phyloP scores from a whole-genome alignment of 2,797 vertebrate genomes.

The Megalops cyprinoides region DNA sequence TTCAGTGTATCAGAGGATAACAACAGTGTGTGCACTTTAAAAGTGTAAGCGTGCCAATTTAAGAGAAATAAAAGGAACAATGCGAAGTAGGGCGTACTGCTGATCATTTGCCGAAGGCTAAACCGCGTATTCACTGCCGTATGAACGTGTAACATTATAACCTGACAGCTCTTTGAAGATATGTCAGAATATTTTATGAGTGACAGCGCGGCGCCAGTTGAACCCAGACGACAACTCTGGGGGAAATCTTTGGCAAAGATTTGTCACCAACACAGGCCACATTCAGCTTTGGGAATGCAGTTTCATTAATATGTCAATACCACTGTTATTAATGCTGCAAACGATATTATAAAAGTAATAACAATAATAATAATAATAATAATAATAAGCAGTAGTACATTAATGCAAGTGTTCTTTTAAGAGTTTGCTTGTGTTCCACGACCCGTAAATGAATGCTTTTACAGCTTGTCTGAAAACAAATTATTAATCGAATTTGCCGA shows the following conservation, averaged over 20 bases:
- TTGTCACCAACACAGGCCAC: conserved; percentile 18
- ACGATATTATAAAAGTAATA: no score
- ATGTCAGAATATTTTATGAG: conserved; percentile 47
- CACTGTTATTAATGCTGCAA: background rate
- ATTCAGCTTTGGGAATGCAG: background rate
- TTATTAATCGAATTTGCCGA: no score
- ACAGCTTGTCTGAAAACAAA: background rate
- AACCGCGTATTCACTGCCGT: conserved; percentile 33
- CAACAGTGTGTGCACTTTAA: no score
- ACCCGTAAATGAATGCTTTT: background rate
- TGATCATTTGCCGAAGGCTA: conserved; percentile 27
- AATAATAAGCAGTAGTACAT: background rate
- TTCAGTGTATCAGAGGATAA: background rate
- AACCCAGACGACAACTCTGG: conserved; percentile 27
- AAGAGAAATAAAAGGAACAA: conserved; percentile 19
- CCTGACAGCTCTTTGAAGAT: conserved; percentile 42
- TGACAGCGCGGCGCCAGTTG: conserved; percentile 33
- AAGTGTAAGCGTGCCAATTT: conserved; percentile 22
- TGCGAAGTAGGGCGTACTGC: conserved; percentile 9
- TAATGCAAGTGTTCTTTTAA: background rate
- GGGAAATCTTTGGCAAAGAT: conserved; percentile 34
- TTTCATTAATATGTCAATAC: background rate
- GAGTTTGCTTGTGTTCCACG: no score
- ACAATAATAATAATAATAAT: conserved; percentile 2
- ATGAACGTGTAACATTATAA: conserved; percentile 37